phyloP scores from a whole-genome alignment of 2,113 vertebrate genomes.

The Trochalopteron elliotii region DNA sequence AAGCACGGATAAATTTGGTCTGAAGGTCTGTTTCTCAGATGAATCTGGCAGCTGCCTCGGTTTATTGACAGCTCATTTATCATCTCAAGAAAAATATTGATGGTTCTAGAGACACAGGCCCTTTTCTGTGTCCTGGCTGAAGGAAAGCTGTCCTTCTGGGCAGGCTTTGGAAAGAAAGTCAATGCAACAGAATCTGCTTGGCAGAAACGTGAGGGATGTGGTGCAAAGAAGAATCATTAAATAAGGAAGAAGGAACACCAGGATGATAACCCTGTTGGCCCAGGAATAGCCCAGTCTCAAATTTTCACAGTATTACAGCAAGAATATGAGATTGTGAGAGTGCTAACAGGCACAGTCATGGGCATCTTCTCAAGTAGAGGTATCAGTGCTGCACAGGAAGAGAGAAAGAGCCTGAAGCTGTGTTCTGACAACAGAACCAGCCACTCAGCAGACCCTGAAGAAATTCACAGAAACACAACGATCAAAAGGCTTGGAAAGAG shows the following conservation, averaged over 20 bases:
- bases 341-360: neutral
- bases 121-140: constrained; percentile 51
- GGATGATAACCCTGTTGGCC: neutral
- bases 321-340: neutral
- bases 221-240: constrained; percentile 11
- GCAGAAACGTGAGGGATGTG: neutral
- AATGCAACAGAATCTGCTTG: constrained; percentile 37
- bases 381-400: neutral
- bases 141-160: constrained; percentile 64
- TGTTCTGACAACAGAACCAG: neutral
- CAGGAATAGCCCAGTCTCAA: neutral
- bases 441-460: neutral
- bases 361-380: neutral
- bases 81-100: constrained; percentile 81
- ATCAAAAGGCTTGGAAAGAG: neutral
- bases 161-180: constrained; percentile 64
- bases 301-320: neutral
- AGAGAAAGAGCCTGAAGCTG: neutral
- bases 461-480: neutral
- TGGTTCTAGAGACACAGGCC: constrained; percentile 58
- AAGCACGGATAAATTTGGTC: constrained; percentile 57
- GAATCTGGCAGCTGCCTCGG: constrained; percentile 73
- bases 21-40: constrained; percentile 70
- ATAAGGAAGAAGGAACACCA: neutral
- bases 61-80: constrained; percentile 81